Base-by-base conservation (phyloP, 2,888 invertebrate genomes). In the Desoria tigrina region DNA sequence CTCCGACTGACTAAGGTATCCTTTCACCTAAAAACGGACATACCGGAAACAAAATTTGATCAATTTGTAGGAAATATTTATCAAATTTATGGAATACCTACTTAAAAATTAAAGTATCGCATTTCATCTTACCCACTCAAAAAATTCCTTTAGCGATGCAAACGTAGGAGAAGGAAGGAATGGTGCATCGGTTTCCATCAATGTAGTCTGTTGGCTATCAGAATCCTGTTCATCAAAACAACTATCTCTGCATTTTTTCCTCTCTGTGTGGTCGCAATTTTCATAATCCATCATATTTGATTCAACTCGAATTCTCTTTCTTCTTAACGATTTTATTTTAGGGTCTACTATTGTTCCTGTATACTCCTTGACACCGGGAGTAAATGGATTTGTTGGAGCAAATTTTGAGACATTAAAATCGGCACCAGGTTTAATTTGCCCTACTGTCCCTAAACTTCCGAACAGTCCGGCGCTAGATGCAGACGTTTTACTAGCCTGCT, bases 1-100 rank as follows among this genome's bases (percentile, higher is more conserved):
- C 16, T 58, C 39, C 39, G 28, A 11, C 4, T n/a, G 27, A n/a
- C 21, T 42, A 7, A 58, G 28, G 18, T 58, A 27, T 9, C 24
- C 24, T 27, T 45, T 58, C 24, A 58, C 37, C 58, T 58, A n/a
- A 2, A 23, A 57, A 32, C 39, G 39, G 32, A 28, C 11, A 26
- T 39, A 39, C 9, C 9, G 45, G 21, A 45, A 18, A 9, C 21
- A 45, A 18, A 45, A 16, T 45, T 39, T 39, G n/a, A 45, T 9
- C 45, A 7, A 11, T 32, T 32, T n/a, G n/a, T n/a, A n/a, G n/a
- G n/a, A n/a, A n/a, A n/a, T n/a, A n/a, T n/a, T 16, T 21, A 45
- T 18, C 6, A 45, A 45, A 21, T 21, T 45, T 45, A 16, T 18
- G 16, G 16, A 9, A 45, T 45, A 18, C 4, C 21, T 45, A n/a